A percentile compares a stretch with the other conserved stretches of the same genome.
Conservation (phyloP, 2,113 vertebrate species). For the Jaculus jaculus region DNA sequence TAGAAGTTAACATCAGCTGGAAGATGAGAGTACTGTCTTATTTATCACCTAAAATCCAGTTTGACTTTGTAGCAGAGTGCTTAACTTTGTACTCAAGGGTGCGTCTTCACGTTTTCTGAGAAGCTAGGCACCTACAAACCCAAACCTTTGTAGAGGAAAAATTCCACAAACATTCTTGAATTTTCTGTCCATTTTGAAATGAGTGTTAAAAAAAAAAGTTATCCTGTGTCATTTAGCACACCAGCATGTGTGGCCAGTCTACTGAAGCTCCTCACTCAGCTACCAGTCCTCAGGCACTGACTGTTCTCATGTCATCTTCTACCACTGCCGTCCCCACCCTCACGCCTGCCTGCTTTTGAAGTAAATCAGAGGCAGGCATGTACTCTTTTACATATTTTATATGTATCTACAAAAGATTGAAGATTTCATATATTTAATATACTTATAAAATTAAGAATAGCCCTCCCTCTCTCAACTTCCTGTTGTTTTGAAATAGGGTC, state of each 20-base stretch:
- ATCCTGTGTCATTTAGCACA: neutral
- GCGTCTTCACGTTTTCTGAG: conserved; percentile 26
- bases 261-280: neutral
- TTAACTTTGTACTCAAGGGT: neutral
- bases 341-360: neutral
- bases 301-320: neutral
- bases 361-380: neutral
- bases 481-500: no score
- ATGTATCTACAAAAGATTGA: neutral
- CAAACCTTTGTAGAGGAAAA: neutral
- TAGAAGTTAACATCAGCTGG: conserved; percentile 32
- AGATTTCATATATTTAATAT: neutral
- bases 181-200: conserved; percentile 30
- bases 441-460: neutral
- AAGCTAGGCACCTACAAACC: neutral
- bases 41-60: conserved; percentile 15
- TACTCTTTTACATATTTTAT: conserved; percentile 8
- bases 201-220: neutral
- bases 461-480: no score
- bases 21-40: neutral
- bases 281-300: neutral
- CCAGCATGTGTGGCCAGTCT: neutral
- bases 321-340: neutral
- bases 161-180: neutral
- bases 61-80: neutral